phyloP scores from a whole-genome alignment of 1,140 invertebrate genomes.

The Drosophila miranda region DNA sequence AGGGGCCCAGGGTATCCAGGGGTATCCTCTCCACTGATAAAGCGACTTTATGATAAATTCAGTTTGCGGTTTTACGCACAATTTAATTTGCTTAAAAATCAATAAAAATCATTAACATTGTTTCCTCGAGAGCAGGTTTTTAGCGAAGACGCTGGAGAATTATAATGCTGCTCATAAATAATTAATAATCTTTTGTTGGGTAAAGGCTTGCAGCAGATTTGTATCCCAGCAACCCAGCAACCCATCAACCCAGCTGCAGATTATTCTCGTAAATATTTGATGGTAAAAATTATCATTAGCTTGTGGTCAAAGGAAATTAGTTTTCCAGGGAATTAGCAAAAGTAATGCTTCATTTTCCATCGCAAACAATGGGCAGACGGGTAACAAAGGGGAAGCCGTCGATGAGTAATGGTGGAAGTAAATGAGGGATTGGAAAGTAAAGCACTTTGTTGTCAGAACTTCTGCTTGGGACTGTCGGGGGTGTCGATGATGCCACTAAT shows the following conservation, averaged over 20 bases:
- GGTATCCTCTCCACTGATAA: constrained; percentile 50
- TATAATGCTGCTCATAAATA: constrained; percentile 41
- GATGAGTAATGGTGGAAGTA: constrained; percentile 20
- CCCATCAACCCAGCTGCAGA: constrained; percentile 1
- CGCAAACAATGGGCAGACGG: background rate
- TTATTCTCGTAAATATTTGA: background rate
- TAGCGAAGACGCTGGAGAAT: background rate
- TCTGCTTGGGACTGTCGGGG: constrained; percentile 31
- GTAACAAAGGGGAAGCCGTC: constrained; percentile 16
- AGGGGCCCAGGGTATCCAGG: background rate
- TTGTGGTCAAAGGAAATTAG: background rate
- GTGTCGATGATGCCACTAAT: constrained; percentile 35
- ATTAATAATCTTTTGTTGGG: constrained; percentile 30
- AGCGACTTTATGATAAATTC: constrained; percentile 79
- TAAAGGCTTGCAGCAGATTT: constrained; percentile 27
- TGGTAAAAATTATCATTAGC: constrained; percentile 13
- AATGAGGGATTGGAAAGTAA: background rate
- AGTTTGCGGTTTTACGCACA: constrained; percentile 72
- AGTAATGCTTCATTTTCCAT: background rate
- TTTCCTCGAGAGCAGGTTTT: constrained; percentile 1
- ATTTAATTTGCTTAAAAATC: constrained; percentile 81
- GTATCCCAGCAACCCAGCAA: background rate
- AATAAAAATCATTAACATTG: constrained; percentile 71
- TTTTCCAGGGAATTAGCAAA: background rate
- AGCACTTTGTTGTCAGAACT: constrained; percentile 48